Conservation (phyloP, 2,113 vertebrate species). For the Ailurus styani region DNA sequence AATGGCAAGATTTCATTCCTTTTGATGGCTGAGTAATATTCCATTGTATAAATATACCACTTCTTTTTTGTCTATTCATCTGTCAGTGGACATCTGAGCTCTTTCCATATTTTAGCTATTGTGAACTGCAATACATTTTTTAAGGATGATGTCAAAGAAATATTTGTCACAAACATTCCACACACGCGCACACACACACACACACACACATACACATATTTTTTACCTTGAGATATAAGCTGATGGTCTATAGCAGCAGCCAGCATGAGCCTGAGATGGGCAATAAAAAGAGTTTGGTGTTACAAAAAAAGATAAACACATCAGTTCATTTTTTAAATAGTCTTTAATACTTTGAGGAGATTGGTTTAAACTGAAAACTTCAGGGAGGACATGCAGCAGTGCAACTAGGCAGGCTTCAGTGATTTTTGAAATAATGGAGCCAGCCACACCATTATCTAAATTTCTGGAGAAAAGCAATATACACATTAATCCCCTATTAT, state of each 20-base stretch:
- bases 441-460: background rate
- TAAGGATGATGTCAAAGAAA: background rate
- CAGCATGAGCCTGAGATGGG: no score
- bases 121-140: background rate
- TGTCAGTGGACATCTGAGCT: no score
- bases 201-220: background rate
- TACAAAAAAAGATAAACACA: background rate
- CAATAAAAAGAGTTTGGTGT: background rate
- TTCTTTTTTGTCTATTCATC: no score
- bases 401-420: background rate
- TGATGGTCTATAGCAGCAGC: background rate
- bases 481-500: background rate
- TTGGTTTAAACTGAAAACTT: background rate
- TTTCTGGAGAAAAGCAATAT: background rate
- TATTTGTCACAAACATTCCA: background rate
- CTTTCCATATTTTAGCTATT: no score
- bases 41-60: no score
- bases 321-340: background rate
- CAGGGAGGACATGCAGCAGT: background rate
- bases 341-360: slow-evolving; percentile 4
- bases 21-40: no score
- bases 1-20: no score
- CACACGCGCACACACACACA: background rate
- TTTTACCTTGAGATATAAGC: background rate
- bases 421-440: background rate